Base-by-base conservation (phyloP, 2,113 vertebrate species). In the Nycticebus coucang region DNA sequence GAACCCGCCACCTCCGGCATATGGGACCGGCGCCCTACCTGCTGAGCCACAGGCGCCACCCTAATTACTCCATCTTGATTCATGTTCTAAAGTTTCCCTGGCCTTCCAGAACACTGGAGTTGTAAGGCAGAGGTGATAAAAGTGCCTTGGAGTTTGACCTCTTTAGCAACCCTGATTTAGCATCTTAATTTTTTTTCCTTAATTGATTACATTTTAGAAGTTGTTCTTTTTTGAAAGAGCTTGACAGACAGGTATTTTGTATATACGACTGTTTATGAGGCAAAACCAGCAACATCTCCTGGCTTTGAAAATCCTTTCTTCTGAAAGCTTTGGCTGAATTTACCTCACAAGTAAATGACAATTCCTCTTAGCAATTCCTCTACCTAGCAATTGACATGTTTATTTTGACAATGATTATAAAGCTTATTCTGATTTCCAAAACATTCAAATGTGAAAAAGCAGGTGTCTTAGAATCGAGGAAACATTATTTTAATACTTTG, bases 201-300 rank as follows among this genome's bases (percentile, higher is more conserved):
- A 72, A 69, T 57, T 89, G 94, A 93, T 93, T 95, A 92, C 28
- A 28, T 94, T 75, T 88, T 91, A 14, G 18, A 62, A 79, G 77
- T 75, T 82, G 85, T 91, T 92, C 22, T 81, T 75, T 53, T 90
- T 64, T 55, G 55, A 94, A 94, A 81, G 22, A 83, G 22, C 45
- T 35, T 93, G 82, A 93, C 81, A 96, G 94, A 94, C 92, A 95
- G 62, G 89, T 95, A 50, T 97, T 97, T 94, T 91, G 35, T 87
- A 33, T 78, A 53, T 19, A 33, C 28, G 89, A 89, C 37, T 83
- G 89, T 78, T 78, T n/a, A 89, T 35, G 41, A 91, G 95, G 75
- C 37, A 55, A 57, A 83, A 95, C 96, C 64, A 95, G 30, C 74
- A 95, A 19, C 45, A 91, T 68, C 41, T 88, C 89, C 75, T 78